Conservation (phyloP, 1,140 invertebrate genomes). For the Anagrus nilaparvatae region DNA sequence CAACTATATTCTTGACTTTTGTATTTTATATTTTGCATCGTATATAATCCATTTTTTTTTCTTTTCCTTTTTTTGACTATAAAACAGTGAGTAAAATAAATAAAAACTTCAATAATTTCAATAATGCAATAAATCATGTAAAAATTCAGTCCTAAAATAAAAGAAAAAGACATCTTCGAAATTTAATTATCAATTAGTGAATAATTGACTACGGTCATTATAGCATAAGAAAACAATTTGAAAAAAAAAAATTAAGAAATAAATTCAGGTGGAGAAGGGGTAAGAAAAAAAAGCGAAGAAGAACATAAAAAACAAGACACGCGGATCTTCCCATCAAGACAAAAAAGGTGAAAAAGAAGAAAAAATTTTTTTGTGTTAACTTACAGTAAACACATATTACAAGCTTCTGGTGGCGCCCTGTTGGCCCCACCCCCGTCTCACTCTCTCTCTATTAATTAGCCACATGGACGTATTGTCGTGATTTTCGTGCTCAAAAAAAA, state of each 20-base stretch:
- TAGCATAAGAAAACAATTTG: too few relatives aligned
- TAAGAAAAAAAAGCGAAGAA: not conserved
- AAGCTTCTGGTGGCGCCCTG: slow-evolving; percentile 8
- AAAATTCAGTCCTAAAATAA: not conserved
- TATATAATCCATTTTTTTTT: slow-evolving; percentile 1
- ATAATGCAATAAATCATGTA: too few relatives aligned
- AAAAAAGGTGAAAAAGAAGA: slow-evolving; percentile 5
- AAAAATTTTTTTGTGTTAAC: too few relatives aligned
- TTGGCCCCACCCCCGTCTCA: slow-evolving; percentile 8
- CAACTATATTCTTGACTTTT: too few relatives aligned
- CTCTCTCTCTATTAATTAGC: slow-evolving; percentile 25
- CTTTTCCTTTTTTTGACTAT: too few relatives aligned
- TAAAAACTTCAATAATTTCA: too few relatives aligned
- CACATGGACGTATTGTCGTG: slow-evolving; percentile 8
- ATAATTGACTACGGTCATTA: not conserved
- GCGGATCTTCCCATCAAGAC: slow-evolving; percentile 8
- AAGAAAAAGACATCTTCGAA: not conserved
- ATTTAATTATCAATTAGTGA: slow-evolving; percentile 12
- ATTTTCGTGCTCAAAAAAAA: slow-evolving; percentile 4
- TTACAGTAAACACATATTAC: too few relatives aligned
- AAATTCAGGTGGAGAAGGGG: not conserved
- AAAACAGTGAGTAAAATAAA: too few relatives aligned
- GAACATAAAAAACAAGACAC: too few relatives aligned
- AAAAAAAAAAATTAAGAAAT: not conserved
- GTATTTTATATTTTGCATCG: too few relatives aligned